Percentiles rank a stretch among this genome's conserved stretches.
Evolutionary conservation across 2,888 invertebrate species (phyloP).

Genomic region (Pseudanteris insignis): DNA sequence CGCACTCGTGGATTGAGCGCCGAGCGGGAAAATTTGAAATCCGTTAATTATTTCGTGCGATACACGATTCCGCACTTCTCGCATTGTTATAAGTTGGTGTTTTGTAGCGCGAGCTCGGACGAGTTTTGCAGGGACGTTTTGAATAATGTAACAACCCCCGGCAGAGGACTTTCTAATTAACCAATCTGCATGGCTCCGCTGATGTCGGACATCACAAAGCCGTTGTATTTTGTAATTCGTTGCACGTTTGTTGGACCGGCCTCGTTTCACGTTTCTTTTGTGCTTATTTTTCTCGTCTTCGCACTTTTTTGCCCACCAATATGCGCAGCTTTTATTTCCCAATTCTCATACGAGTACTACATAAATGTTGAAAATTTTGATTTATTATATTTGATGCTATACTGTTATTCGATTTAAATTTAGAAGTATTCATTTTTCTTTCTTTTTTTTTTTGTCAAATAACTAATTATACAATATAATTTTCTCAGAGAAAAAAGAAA

Average conservation of each 20-base stretch:
- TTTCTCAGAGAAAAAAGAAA: no score
- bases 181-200: conserved; percentile 51
- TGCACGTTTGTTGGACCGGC: conserved; percentile 49
- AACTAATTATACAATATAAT: no score
- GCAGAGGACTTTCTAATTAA: conserved; percentile 65
- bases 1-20: conserved; percentile 20
- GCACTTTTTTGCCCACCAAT: conserved; percentile 16
- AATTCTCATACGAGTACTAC: no score
- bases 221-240: conserved; percentile 50
- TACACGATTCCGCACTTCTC: conserved; percentile 50
- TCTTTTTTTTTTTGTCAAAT: no score
- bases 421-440: no score
- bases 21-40: conserved; percentile 48
- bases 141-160: conserved; percentile 65
- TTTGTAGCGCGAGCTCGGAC: conserved; percentile 54
- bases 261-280: conserved; percentile 37
- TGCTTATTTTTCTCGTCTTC: conserved; percentile 20
- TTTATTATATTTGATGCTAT: no score
- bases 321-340: conserved; percentile 12
- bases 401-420: no score
- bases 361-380: no score
- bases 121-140: conserved; percentile 60
- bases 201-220: conserved; percentile 60
- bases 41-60: conserved; percentile 64
- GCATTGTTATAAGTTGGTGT: conserved; percentile 63